phyloP scores from a whole-genome alignment of 2,797 vertebrate genomes.

The Aotus griseimembra region DNA sequence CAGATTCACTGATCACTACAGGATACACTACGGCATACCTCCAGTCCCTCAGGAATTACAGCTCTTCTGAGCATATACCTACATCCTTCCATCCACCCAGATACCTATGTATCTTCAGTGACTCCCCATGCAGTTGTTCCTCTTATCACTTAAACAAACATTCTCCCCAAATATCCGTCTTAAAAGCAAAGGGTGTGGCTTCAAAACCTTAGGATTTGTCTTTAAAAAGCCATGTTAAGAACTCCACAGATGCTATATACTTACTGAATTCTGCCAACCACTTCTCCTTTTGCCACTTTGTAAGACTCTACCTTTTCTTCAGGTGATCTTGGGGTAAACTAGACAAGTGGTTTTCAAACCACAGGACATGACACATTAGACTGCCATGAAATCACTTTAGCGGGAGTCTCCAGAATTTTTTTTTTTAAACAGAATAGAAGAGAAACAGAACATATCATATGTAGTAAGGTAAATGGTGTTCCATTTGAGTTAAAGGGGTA shows the following conservation, averaged over 20 bases:
- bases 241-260: background rate
- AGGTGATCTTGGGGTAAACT: background rate
- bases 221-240: slow-evolving; percentile 11
- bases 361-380: background rate
- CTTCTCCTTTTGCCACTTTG: slow-evolving; percentile 2
- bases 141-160: background rate
- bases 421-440: background rate
- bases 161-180: background rate
- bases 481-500: background rate
- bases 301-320: background rate
- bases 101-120: background rate
- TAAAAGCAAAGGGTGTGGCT: background rate
- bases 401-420: background rate
- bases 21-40: background rate
- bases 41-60: background rate
- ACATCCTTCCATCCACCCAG: background rate
- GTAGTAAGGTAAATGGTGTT: background rate
- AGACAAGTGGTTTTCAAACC: background rate
- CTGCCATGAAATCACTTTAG: background rate
- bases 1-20: background rate
- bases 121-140: background rate
- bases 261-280: background rate
- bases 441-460: background rate
- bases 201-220: background rate
- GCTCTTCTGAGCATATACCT: background rate